A percentile compares a stretch with the other conserved stretches of the same genome.
Conservation (phyloP, 2,888 invertebrate genomes). For the Lamproptera curius region DNA sequence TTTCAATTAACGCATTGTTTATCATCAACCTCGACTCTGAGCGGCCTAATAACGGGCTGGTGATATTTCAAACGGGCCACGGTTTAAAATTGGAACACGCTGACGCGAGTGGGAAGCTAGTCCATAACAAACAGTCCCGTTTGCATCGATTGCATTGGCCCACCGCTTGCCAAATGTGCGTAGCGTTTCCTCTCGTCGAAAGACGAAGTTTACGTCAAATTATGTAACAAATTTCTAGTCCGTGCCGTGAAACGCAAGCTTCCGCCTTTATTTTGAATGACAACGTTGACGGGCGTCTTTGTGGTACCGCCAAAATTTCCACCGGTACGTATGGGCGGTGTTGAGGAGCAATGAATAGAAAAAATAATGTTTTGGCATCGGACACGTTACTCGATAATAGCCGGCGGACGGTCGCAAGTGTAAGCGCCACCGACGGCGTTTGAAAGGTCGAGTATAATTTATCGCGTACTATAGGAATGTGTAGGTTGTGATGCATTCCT, state of each 20-base stretch:
- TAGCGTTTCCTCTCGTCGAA: slow-evolving; percentile 35
- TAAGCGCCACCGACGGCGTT: slow-evolving; percentile 41
- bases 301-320: slow-evolving; percentile 48
- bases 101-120: slow-evolving; percentile 46
- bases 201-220: slow-evolving; percentile 24
- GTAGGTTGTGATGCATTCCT: no score
- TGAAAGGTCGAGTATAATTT: slow-evolving; percentile 47
- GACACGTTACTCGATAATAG: slow-evolving; percentile 40
- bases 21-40: slow-evolving; percentile 36
- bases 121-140: slow-evolving; percentile 42
- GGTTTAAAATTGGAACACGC: slow-evolving; percentile 56
- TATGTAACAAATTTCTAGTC: slow-evolving; percentile 18
- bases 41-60: slow-evolving; percentile 42
- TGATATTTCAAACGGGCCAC: slow-evolving; percentile 53
- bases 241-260: slow-evolving; percentile 36
- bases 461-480: slow-evolving; percentile 35
- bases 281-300: slow-evolving; percentile 39
- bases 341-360: slow-evolving; percentile 55
- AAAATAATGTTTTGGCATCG: slow-evolving; percentile 54
- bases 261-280: slow-evolving; percentile 48
- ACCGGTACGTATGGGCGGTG: slow-evolving; percentile 39
- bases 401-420: slow-evolving; percentile 34
- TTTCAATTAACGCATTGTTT: slow-evolving; percentile 31
- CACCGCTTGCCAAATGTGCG: slow-evolving; percentile 44
- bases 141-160: slow-evolving; percentile 32